A percentile compares a stretch with the other conserved stretches of the same genome.
phyloP scores from a whole-genome alignment of 1,140 invertebrate species.

The Pomacea maculata region DNA sequence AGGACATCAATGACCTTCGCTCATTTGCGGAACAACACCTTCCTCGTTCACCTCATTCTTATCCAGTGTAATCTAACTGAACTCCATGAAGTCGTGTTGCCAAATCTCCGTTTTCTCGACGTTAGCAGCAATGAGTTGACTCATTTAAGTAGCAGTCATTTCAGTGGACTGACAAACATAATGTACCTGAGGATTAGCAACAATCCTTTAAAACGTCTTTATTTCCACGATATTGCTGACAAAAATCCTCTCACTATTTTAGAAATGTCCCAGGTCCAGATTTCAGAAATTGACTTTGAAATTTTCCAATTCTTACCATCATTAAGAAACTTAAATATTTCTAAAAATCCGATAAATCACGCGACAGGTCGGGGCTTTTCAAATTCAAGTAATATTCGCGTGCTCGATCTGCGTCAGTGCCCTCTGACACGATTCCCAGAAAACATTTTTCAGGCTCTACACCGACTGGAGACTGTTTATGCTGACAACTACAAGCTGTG shows the following conservation, averaged over 20 bases:
- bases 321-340: not conserved
- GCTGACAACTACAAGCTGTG: no score
- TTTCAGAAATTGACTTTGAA: not conserved
- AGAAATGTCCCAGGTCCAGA: not conserved
- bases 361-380: not conserved
- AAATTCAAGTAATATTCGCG: not conserved
- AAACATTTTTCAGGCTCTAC: not conserved
- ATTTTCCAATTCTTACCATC: not conserved
- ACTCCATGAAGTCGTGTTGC: not conserved
- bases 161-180: not conserved
- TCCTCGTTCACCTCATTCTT: constrained; percentile 2
- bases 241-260: not conserved
- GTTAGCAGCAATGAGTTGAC: no score
- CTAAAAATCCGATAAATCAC: not conserved
- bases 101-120: not conserved
- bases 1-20: not conserved
- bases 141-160: not conserved
- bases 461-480: no score
- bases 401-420: constrained; percentile 1
- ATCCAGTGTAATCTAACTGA: no score
- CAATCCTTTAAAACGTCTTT: not conserved
- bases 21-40: not conserved
- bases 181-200: not conserved
- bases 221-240: no score
- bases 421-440: not conserved